Base-by-base conservation (phyloP, 1,140 invertebrate species). In the Saccostrea echinata region DNA sequence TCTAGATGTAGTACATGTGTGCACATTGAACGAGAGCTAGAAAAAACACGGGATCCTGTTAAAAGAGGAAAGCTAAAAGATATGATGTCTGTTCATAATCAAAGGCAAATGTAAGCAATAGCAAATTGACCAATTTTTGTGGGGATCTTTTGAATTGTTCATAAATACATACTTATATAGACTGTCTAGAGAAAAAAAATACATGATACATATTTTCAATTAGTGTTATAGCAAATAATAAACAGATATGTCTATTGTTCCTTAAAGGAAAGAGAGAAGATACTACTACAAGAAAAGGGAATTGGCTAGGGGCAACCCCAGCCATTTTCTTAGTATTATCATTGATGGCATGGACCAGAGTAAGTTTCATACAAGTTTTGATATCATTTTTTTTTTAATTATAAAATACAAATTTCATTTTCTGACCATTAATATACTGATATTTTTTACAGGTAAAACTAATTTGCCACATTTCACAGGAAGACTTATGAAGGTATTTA, bases 391-490 rank as follows among this genome's bases (percentile, higher is more conserved):
- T 1, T 43, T 43, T 3, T 43, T 43, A 43, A 43, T 43, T 43
- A 43, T 6, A 43, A 1, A 3, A 6, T 43, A n/a, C 35, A 43
- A 43, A 43, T 43, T 6, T 6, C 1, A 0, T 80, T 80, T 80
- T 12, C 27, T 0, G 24, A 33, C 6, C 13, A 33, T 27, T 80
- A 30, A 33, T 9, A 80, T 33, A 24, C 8, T 30, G 27, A 43
- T 43, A 33, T 80, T 9, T 33, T 24, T 30, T 80, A 57, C 52
- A 89, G 88, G 81, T 24, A 89, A 89, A 84, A 86, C 85, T 24
- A 84, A 89, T 80, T 57, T 89, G 3, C 88, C 88, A 53, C 88
- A 86, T 30, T 89, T 89, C 82, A 84, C 61, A 27, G 88, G 88
- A 61, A 4, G 88, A 71, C 12, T 13, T 82, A 55, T 76, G 33